Evolutionary conservation across 2,888 invertebrate genomes (phyloP).

Genomic region (Epirrhoe tristata): DNA sequence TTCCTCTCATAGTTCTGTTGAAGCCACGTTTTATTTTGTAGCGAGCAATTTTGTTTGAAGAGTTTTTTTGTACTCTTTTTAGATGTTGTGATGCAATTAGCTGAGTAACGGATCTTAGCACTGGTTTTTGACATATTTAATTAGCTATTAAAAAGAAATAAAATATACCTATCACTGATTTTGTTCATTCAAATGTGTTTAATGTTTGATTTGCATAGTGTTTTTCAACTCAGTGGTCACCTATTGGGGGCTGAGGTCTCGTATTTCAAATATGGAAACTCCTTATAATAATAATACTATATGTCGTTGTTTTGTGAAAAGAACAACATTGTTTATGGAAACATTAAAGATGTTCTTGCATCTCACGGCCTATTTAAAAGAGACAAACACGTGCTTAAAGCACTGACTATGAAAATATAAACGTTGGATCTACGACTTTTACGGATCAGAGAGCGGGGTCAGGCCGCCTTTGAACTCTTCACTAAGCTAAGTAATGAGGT

Average conservation of each 20-base stretch:
- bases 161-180: not conserved
- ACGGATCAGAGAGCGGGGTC: constrained; percentile 23
- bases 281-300: too few relatives aligned
- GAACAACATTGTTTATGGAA: too few relatives aligned
- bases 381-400: constrained; percentile 3
- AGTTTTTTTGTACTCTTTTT: constrained; percentile 4
- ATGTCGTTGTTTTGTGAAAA: too few relatives aligned
- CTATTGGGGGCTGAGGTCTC: too few relatives aligned
- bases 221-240: too few relatives aligned
- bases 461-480: constrained; percentile 20
- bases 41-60: constrained; percentile 11
- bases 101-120: constrained; percentile 6
- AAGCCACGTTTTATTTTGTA: constrained; percentile 6
- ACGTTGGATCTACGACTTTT: constrained; percentile 15
- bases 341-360: too few relatives aligned
- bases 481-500: constrained; percentile 25
- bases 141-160: not conserved
- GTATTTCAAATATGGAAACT: too few relatives aligned
- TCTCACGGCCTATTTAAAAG: not conserved
- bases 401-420: constrained; percentile 11
- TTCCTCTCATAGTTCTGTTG: not conserved
- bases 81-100: constrained; percentile 13
- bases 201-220: too few relatives aligned
- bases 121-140: constrained; percentile 2
- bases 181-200: too few relatives aligned